Conservation (phyloP, 2,888 invertebrate genomes). For the Conchocele bisecta region DNA sequence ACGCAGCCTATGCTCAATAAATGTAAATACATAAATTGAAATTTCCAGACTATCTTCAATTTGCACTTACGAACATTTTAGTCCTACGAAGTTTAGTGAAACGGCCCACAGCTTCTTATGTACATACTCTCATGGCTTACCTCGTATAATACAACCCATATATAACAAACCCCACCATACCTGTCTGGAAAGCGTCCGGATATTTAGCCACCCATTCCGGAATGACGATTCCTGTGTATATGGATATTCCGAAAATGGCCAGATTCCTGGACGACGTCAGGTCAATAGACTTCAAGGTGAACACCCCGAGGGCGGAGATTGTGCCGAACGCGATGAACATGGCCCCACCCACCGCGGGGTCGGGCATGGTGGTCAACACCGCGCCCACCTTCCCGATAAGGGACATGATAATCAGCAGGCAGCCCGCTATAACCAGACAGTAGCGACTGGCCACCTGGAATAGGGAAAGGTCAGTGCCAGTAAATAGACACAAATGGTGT, state of each 20-base stretch:
- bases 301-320: slow-evolving; percentile 56
- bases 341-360: slow-evolving; percentile 57
- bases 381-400: slow-evolving; percentile 64
- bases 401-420: slow-evolving; percentile 53
- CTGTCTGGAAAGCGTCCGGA: slow-evolving; percentile 41
- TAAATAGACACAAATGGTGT: too few species aligned
- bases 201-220: slow-evolving; percentile 57
- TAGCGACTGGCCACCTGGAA: slow-evolving; percentile 65
- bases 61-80: too few species aligned
- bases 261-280: slow-evolving; percentile 58
- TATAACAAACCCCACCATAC: too few species aligned
- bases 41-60: too few species aligned
- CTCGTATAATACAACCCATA: too few species aligned
- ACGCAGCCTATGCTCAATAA: too few species aligned
- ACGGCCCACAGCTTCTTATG: too few species aligned
- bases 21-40: too few species aligned
- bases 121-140: too few species aligned
- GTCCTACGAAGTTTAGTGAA: too few species aligned
- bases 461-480: too few species aligned
- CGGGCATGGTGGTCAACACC: slow-evolving; percentile 58
- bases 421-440: slow-evolving; percentile 59
- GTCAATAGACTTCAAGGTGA: slow-evolving; percentile 51
- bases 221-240: slow-evolving; percentile 55
- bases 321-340: slow-evolving; percentile 60
- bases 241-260: slow-evolving; percentile 55